Evolutionary conservation across 92 coral and sea anemone species (phyloP), one percentile per base, ranked within the genome.

Genomic region (Porites divaricata): DNA sequence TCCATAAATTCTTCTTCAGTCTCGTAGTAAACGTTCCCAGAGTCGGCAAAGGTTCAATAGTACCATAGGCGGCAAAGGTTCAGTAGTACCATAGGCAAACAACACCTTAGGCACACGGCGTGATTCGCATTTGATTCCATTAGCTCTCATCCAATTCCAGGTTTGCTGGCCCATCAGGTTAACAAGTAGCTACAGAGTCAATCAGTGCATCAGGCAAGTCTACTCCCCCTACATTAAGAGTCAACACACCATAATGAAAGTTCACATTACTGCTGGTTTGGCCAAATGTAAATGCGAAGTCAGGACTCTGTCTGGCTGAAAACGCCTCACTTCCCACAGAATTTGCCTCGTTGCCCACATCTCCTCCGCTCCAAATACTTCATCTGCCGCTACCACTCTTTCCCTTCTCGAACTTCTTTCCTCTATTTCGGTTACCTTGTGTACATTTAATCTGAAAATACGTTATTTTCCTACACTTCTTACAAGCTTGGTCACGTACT

Each of bases 381-480:
- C 66, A 50, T 58, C 4, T 67, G 17, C 9, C 1, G 17, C 15
- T 57, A 8, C 62, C 62, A 17, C 15, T 17, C 17, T 57, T 57
- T 17, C 17, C 17, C 15, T 57, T 57, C 4, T 45, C 49, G 19
- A 67, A 20, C 41, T 48, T 67, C 28, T 48, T 22, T 67, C 15
- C 72, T 22, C 9, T 15, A 26, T 48, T 67, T 51, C 20, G 26
- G 86, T 73, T 22, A 81, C 35, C 66, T 24, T 61, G 48, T 15
- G 74, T 28, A 68, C 88, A 81, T 54, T 26, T 67, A 6, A 81
- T 22, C 22, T 81, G 69, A 54, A 81, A 70, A 70, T 51, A 51
- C 49, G 69, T 68, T 9, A 70, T 26, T 81, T 10, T 23, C 41
- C 81, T 72, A 52, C 83, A 67, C 70, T 14, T 77, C 19, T 67